Evolutionary conservation across 2,888 invertebrate species (phyloP), one percentile per base, ranked within the genome.

Genomic region (Nemotelus pantherinus): DNA sequence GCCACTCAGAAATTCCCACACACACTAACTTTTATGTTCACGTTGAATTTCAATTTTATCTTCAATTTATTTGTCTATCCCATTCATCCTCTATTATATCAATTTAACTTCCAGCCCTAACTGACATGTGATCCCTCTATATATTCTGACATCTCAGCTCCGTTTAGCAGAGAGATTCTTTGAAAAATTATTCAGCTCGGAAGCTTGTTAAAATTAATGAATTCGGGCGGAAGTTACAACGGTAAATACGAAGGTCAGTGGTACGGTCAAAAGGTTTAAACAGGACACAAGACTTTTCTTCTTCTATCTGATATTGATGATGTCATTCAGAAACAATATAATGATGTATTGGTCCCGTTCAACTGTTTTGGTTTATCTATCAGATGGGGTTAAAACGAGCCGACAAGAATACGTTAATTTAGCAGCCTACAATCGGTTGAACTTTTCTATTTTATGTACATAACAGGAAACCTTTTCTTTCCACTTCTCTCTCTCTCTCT

Each of bases 191-290:
- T 70, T 70, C 70, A 53, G 53, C 43, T 55, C 70, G 53, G 70
- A 70, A 70, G 43, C 70, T 70, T 70, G 70, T 70, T 70, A 70
- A 70, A 70, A 70, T 70, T 70, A 70, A 70, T 70, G 70, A 53
- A 50, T 70, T 39, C 45, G 10, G 41, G 6, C 43, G 43, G 55
- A 47, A 47, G 41, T 10, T 25, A 70, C 25, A 48, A 39, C 3
- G 5, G 25, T 5, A 48, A n/a, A 6, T 44, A 64, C n/a, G 50
- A n/a, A 48, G 39, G 7, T 55, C 41, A 43, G 2, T 5, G 50
- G 53, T 10, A 55, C 9, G 5, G 7, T 41, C 3, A 39, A 41
- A 53, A 65, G 25, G 65, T 2, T n/a, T 47, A 9, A 50, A 68
- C 5, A 10, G 41, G 67, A 68, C 41, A 45, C 41, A 67, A 25